Evolutionary conservation across 2,113 vertebrate species (phyloP).

Genomic region (Menidia beryllina): DNA sequence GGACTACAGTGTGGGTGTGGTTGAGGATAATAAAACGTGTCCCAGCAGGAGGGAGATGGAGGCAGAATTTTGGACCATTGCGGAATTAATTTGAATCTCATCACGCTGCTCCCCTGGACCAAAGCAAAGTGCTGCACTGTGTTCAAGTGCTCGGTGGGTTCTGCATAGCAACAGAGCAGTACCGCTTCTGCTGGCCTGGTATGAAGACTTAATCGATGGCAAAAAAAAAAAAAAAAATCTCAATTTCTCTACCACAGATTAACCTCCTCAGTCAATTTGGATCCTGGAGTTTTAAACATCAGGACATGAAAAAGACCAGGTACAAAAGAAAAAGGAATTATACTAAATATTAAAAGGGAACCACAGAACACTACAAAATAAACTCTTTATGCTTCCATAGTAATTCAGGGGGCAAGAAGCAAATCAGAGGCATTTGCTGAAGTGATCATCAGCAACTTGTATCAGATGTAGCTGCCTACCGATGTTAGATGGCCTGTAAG

Average conservation of each 20-base stretch:
- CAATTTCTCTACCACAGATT: not conserved
- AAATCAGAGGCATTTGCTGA: not conserved
- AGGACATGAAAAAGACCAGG: not conserved
- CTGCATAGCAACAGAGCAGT: constrained; percentile 76
- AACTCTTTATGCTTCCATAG: not conserved
- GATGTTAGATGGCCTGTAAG: not conserved
- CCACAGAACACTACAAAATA: not conserved
- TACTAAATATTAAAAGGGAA: too few relatives aligned
- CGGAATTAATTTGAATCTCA: constrained; percentile 87
- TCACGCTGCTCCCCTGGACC: constrained; percentile 76
- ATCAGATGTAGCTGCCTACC: not conserved
- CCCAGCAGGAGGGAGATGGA: constrained; percentile 66
- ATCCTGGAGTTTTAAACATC: not conserved
- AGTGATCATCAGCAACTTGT: too few relatives aligned
- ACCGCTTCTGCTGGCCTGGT: constrained; percentile 37
- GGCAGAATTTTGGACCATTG: constrained; percentile 76
- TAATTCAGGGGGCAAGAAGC: not conserved
- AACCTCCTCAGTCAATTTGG: too few relatives aligned
- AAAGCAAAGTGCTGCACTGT: constrained; percentile 70
- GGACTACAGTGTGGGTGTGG: constrained; percentile 59
- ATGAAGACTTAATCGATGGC: constrained; percentile 15
- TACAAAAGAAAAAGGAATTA: not conserved
- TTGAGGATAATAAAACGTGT: constrained; percentile 68
- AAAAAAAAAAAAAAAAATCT: too few relatives aligned
- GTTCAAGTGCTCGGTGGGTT: constrained; percentile 52